Base-by-base conservation (phyloP, 2,797 vertebrate species). In the Podarcis siculus region DNA sequence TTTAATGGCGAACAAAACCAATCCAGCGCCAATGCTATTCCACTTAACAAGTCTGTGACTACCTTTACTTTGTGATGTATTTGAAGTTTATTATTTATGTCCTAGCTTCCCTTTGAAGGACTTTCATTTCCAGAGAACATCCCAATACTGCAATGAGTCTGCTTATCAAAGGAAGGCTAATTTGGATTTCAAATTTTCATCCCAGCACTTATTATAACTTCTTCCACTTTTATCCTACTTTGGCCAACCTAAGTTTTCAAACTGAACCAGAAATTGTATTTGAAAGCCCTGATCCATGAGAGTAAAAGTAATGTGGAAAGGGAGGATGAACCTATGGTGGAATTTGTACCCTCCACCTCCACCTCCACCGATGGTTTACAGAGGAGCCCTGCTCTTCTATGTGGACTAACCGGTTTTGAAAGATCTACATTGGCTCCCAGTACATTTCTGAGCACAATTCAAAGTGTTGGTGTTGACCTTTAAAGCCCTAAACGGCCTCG, bases 21-120 rank as follows among this genome's bases (percentile, higher is more conserved):
- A 82, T 76, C 71, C 58, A 21, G 32, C 3, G 21, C 37, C 83
- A 55, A 55, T 55, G 49, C 49, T 55, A 1, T 12, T 69, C 13
- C 88, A 73, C 21, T 67, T 55, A 66, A 7, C 83, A 87, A 89
- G 10, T 0, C 3, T 37, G 58, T 8, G 85, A 45, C 88, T 23
- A 37, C 32, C 8, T 17, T 75, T 86, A 15, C 21, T 84, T 89
- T 73, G 35, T 79, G 32, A 25, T 55, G 64, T 42, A 27, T 12
- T 35, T 25, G 75, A 80, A 17, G 1, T 10, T 86, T 84, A 89
- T 23, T 79, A 90, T 27, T 79, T 86, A 13, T 87, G 85, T 23
- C 76, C 80, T 21, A 58, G 12, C 19, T 37, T 13, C 30, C 4
- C 19, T 66, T 58, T 30, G 42, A 25, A 80, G 69, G 21, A 71